A percentile compares a stretch with the other conserved stretches of the same genome.
These are phyloP conservation scores for Sorex fumeus DNA, from an alignment of 2,113 vertebrate species.

Conservation along the genomic window DNA sequence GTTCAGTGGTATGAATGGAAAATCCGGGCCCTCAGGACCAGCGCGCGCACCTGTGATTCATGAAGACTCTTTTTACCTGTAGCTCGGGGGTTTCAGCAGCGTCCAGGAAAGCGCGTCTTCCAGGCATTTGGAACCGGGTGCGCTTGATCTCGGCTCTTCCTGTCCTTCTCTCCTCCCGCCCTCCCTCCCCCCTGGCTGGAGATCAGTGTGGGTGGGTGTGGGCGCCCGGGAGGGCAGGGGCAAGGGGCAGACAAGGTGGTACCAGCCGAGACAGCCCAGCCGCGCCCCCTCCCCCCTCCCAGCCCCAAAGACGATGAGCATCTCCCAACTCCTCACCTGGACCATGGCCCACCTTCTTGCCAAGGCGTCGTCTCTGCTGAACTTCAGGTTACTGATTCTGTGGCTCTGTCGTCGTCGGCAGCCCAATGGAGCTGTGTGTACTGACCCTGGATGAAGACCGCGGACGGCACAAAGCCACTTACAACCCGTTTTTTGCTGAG, in stretches of 20 bases:
- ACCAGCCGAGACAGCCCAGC: too few species aligned
- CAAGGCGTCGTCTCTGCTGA: not conserved
- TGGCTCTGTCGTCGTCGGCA: not conserved
- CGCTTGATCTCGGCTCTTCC: not conserved
- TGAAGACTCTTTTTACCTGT: slow-evolving; percentile 78
- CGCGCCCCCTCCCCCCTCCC: too few species aligned
- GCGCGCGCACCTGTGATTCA: slow-evolving; percentile 82
- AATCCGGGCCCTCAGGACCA: slow-evolving; percentile 76
- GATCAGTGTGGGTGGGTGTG: not conserved
- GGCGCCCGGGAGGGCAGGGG: too few species aligned
- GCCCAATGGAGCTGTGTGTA: not conserved
- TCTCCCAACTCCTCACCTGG: not conserved
- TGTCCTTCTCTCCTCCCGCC: slow-evolving; percentile 14
- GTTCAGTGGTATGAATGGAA: slow-evolving; percentile 80
- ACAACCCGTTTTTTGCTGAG: not conserved
- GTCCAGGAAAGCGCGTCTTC: slow-evolving; percentile 67
- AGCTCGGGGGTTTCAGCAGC: slow-evolving; percentile 80
- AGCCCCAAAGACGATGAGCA: too few species aligned
- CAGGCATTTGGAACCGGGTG: not conserved
- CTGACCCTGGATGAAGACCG: not conserved
- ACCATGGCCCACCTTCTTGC: not conserved
- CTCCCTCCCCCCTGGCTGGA: not conserved
- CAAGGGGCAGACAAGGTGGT: too few species aligned
- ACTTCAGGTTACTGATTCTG: not conserved
- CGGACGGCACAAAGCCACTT: not conserved